Evolutionary conservation across 1,140 invertebrate genomes (phyloP), one percentile per base, ranked within the genome.

Genomic region (Neomicropteryx cornuta): DNA sequence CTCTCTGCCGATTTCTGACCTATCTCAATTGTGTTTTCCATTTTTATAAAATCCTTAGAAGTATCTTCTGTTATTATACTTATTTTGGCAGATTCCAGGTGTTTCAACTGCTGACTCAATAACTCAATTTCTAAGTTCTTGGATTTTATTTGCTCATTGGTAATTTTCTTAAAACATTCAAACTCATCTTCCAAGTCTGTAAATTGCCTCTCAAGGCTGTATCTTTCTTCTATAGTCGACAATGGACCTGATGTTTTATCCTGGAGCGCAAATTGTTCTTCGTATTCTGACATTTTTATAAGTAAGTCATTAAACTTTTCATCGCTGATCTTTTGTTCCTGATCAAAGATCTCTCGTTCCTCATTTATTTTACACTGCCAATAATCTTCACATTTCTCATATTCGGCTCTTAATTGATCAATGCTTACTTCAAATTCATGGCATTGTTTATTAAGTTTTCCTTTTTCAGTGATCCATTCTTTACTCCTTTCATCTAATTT

Each of bases 301-400:
- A 82, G 70, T 11, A 89, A 56, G 40, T 84, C 80, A 1, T 71
- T 64, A 46, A 88, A 77, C 47, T 84, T 85, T 49, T 85, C 82
- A 53, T 85, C 83, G 36, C 73, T 83, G 10, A 79, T 71, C 43
- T 75, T 72, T 56, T 86, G 82, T 51, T 89, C 84, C 38, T 81
- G 74, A 41, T 82, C 80, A 49, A 77, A 81, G 28, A 80, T 58
- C 42, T 76, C 72, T 23, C 86, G 66, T 55, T 89, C 87, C 40
- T 87, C 85, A 30, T 81, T 75, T 20, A 90, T 57, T 60, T 87
- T 87, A 5, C 54, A 56, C 14, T 76, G 67, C 85, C 86, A 90
- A 58, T 89, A 89, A 52, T 89, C 84, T 56, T 90, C 87, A 50
- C 83, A 85, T 42, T 78, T 75, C 46, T 88, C 85, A 50, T 84